Evolutionary conservation across 2,888 invertebrate species (phyloP).

Genomic region (Andrena chrysosceles): DNA sequence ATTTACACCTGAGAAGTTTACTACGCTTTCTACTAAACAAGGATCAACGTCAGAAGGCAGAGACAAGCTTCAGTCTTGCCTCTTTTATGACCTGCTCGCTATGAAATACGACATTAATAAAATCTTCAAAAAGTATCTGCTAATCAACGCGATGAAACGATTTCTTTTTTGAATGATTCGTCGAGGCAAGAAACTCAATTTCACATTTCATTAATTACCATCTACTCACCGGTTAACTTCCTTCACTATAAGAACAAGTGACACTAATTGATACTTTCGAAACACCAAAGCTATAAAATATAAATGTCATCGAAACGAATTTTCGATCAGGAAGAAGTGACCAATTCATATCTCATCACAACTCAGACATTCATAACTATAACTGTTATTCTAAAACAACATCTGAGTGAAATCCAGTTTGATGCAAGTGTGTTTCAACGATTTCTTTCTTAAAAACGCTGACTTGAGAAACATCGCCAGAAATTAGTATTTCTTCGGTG

Average conservation of each 20-base stretch:
- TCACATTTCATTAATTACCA: conserved; percentile 11
- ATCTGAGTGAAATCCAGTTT: too few species aligned
- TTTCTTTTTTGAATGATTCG: conserved; percentile 6
- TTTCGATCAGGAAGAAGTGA: background rate
- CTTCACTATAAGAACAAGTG: background rate
- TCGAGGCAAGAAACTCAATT: background rate
- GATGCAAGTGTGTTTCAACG: too few species aligned
- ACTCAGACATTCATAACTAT: too few species aligned
- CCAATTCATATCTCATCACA: too few species aligned
- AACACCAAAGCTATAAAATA: background rate
- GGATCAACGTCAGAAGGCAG: background rate
- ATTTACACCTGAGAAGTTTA: background rate
- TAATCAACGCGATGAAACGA: conserved; percentile 10
- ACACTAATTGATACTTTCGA: conserved; percentile 7
- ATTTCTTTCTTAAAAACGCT: too few species aligned
- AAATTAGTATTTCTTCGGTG: too few species aligned
- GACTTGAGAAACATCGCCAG: too few species aligned
- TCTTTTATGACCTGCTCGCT: background rate
- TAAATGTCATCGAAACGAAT: background rate
- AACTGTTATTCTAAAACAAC: too few species aligned
- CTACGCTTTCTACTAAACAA: background rate
- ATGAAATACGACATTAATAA: conserved; percentile 30
- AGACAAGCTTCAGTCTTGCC: background rate
- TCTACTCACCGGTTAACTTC: background rate
- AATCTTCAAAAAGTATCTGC: background rate